Conservation (phyloP, 2,888 invertebrate species). For the Cryptophagus acutangulus region DNA sequence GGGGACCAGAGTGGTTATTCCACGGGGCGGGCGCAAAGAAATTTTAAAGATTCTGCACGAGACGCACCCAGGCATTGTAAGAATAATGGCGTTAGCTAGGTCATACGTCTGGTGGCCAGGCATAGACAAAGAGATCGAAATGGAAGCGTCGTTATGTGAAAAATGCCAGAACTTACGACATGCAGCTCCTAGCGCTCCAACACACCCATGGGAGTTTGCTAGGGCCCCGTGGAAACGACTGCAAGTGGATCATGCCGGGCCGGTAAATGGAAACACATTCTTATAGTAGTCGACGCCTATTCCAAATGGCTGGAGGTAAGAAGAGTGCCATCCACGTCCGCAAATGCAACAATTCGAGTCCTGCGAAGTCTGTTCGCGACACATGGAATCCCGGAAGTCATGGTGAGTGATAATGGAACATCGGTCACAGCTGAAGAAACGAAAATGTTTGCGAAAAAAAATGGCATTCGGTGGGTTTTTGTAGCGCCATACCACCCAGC, state of each 20-base stretch:
- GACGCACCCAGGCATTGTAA: slow-evolving; percentile 10
- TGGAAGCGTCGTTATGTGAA: not conserved
- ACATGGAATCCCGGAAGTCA: slow-evolving; percentile 17
- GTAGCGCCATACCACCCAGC: slow-evolving; percentile 11
- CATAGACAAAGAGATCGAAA: slow-evolving; percentile 10
- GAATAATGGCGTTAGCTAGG: slow-evolving; percentile 12
- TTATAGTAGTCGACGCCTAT: slow-evolving; percentile 9
- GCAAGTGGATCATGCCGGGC: slow-evolving; percentile 13
- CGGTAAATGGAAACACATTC: slow-evolving; percentile 7
- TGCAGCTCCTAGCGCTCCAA: slow-evolving; percentile 6
- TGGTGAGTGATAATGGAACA: slow-evolving; percentile 21
- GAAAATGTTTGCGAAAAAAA: slow-evolving; percentile 12
- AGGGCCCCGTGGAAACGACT: slow-evolving; percentile 9
- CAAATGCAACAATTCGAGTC: slow-evolving; percentile 14
- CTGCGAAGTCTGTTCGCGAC: slow-evolving; percentile 20
- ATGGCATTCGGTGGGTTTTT: slow-evolving; percentile 13
- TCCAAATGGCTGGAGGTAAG: slow-evolving; percentile 17
- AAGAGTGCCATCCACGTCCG: slow-evolving; percentile 16
- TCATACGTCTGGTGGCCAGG: slow-evolving; percentile 13
- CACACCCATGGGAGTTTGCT: slow-evolving; percentile 10
- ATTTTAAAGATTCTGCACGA: slow-evolving; percentile 11
- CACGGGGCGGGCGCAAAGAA: slow-evolving; percentile 1
- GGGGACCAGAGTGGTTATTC: slow-evolving; percentile 12
- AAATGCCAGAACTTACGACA: slow-evolving; percentile 10
- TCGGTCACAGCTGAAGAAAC: slow-evolving; percentile 21